A percentile compares a stretch with the other conserved stretches of the same genome.
phyloP scores from a whole-genome alignment of 2,113 vertebrate genomes.

The Meriones unguiculatus region DNA sequence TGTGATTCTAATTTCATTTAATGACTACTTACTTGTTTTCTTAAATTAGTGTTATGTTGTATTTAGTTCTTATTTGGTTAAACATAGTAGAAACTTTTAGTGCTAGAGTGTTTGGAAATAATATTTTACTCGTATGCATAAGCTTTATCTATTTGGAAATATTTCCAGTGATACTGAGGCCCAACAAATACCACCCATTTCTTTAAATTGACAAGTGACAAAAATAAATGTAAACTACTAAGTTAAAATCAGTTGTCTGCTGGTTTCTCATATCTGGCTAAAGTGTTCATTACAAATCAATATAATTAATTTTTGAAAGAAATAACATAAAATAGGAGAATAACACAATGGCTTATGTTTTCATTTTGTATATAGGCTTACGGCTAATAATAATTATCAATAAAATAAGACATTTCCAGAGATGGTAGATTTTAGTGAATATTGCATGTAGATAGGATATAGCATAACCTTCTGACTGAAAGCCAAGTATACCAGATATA shows the following conservation, averaged over 20 bases:
- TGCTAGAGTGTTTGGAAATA: background rate
- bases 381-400: background rate
- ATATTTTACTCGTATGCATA: background rate
- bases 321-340: background rate
- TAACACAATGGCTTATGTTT: background rate
- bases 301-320: background rate
- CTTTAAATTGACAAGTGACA: constrained; percentile 11
- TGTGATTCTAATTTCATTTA: background rate
- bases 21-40: background rate
- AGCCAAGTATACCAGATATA: background rate
- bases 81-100: background rate
- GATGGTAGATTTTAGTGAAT: background rate
- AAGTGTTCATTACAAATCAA: background rate
- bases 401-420: background rate
- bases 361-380: background rate
- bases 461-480: background rate
- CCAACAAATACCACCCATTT: background rate
- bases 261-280: background rate
- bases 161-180: background rate
- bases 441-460: background rate
- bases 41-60: background rate
- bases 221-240: background rate
- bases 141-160: background rate
- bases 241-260: background rate
- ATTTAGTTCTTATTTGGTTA: background rate